Base-by-base conservation (phyloP, 2,888 invertebrate genomes). In the Pseudococcus viburni region DNA sequence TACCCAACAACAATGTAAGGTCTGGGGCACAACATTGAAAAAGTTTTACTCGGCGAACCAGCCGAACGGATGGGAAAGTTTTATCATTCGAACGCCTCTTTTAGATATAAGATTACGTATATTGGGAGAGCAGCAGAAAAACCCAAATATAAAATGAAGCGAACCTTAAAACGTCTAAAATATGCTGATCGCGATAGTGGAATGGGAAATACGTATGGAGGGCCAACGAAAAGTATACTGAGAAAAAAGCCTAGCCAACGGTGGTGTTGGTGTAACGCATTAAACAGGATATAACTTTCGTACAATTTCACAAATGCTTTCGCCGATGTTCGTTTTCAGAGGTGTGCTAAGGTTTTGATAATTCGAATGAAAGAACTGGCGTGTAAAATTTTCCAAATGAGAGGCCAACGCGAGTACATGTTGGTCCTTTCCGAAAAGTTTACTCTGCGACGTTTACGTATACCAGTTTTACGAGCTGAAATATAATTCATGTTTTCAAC, bases 321-420 rank as follows among this genome's bases (percentile, higher is more conserved):
- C 19, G 19, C 68, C 11, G 22, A 11, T 22, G 64, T 1, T 73
- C 0, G 33, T 33, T 39, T 33, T 73, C 33, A 3, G 73, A 73
- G 15, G 33, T 33, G 73, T 73, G 73, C 33, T 73, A 33, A 73
- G 33, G 33, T 73, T 73, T 33, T 73, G 73, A 73, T 73, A 73
- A 73, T 73, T 33, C 73, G 73, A 73, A 73, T 73, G 73, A 73
- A 33, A 73, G 73, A 73, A 73, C 73, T 33, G 73, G 33, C 33
- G 33, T 73, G 73, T 73, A 73, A 73, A 33, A 73, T 73, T 73
- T 73, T 73, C 33, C 73, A 73, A 73, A 73, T 73, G 33, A 73
- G 33, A 73, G 33, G 73, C 39, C 73, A 73, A 73, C 73, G 6
- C 73, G 15, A 73, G 33, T 73, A 64, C 64, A 12, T 12, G 22